Evolutionary conservation across 1,140 invertebrate species (phyloP).

Genomic region (Drosophila triauraria): DNA sequence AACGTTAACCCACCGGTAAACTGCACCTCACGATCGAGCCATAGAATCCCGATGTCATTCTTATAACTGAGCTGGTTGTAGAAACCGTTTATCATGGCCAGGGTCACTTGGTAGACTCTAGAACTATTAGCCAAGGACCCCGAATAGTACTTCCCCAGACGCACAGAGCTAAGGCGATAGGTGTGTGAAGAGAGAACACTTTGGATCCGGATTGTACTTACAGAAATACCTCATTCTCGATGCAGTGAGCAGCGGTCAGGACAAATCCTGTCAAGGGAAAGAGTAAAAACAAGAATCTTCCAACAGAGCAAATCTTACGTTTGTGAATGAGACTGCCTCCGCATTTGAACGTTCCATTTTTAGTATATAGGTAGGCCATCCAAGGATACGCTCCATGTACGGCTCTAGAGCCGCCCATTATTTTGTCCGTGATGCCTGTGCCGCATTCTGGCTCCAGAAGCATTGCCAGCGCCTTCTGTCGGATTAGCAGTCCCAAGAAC

Average conservation of each 20-base stretch:
- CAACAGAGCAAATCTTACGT: not conserved
- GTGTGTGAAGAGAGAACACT: not conserved
- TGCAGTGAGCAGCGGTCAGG: conserved; percentile 20
- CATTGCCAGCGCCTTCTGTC: not conserved
- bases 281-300: not conserved
- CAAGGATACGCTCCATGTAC: not conserved
- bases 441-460: conserved; percentile 9
- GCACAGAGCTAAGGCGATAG: not conserved
- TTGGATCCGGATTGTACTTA: not conserved
- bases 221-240: not conserved
- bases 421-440: not conserved
- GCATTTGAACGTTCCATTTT: not conserved
- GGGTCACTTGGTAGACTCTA: not conserved
- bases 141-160: conserved; percentile 6
- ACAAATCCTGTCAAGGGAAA: not conserved
- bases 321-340: conserved; percentile 15
- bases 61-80: rapidly evolving
- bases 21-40: not conserved
- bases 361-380: conserved; percentile 23
- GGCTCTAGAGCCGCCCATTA: not conserved
- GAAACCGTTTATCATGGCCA: not conserved
- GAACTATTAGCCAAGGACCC: not conserved
- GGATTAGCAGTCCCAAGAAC: not conserved
- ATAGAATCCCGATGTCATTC: conserved; percentile 1
- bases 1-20: not conserved